These are phyloP conservation scores for Microcebus tavaratra DNA, from an alignment of 2,113 vertebrate species.

Conservation along the genomic window DNA sequence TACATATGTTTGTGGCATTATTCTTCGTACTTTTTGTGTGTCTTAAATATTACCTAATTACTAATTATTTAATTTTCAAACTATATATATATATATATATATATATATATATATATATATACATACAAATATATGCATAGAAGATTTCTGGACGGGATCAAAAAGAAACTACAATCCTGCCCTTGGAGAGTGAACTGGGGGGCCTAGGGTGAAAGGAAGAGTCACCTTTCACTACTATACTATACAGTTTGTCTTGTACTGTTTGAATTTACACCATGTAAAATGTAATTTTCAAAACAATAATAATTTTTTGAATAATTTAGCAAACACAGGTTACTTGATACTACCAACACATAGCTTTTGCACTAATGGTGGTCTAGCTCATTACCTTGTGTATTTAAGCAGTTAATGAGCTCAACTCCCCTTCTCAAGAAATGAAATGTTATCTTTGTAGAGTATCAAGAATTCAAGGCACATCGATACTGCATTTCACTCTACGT, in stretches of 20 bases:
- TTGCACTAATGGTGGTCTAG: not conserved
- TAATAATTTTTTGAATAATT: conserved; percentile 8
- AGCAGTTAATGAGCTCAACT: conserved; percentile 24
- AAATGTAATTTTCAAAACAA: conserved; percentile 35
- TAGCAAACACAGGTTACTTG: not conserved
- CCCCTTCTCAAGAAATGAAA: conserved; percentile 12
- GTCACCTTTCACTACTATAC: not conserved
- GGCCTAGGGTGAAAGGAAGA: not conserved
- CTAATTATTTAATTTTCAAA: conserved; percentile 28
- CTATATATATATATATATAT: not conserved
- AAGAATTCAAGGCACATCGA: not conserved
- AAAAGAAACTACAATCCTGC: not conserved
- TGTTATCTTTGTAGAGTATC: not conserved
- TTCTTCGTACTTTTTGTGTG: conserved; percentile 17
- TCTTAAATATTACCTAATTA: conserved; percentile 22
- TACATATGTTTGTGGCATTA: not conserved
- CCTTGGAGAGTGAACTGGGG: not conserved
- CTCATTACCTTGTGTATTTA: not conserved
- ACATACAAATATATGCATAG: not conserved
- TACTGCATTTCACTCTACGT: not conserved
- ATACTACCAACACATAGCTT: not conserved
- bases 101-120: not conserved
- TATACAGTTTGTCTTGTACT: not conserved
- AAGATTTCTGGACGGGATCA: not conserved
- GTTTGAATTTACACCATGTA: not conserved